These are phyloP conservation scores for Daboia siamensis DNA, from an alignment of 2,113 vertebrate genomes.

Conservation along the genomic window DNA sequence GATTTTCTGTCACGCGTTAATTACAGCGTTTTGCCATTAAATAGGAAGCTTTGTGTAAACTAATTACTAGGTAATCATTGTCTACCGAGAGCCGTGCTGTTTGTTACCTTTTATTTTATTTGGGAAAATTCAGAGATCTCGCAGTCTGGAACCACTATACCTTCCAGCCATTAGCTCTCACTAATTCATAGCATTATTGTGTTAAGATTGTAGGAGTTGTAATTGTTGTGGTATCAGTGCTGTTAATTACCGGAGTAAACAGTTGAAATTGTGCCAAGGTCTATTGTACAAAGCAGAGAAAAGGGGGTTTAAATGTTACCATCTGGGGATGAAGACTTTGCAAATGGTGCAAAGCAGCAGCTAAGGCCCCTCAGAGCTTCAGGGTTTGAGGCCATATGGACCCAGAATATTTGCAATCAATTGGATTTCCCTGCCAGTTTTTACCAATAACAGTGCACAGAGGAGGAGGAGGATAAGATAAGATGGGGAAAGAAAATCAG, in stretches of 20 bases:
- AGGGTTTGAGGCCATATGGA: slow-evolving; percentile 96
- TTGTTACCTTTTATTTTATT: slow-evolving; percentile 92
- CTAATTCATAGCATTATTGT: slow-evolving; percentile 91
- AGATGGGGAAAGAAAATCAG: slow-evolving; percentile 65
- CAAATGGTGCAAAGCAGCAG: slow-evolving; percentile 84
- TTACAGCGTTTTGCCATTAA: slow-evolving; percentile 97
- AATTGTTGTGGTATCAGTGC: slow-evolving; percentile 96
- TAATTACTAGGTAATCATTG: slow-evolving; percentile 99
- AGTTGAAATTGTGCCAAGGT: slow-evolving; percentile 98
- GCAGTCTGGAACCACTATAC: slow-evolving; percentile 83
- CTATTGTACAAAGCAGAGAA: slow-evolving; percentile 93
- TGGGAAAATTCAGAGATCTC: slow-evolving; percentile 81
- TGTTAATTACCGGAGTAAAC: slow-evolving; percentile 99
- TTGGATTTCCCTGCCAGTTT: slow-evolving; percentile 81
- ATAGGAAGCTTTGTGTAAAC: slow-evolving; percentile 97
- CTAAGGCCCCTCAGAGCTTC: slow-evolving; percentile 84
- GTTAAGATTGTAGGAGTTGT: slow-evolving; percentile 85
- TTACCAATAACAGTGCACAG: slow-evolving; percentile 67
- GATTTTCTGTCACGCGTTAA: slow-evolving; percentile 99
- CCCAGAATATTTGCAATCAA: slow-evolving; percentile 80
- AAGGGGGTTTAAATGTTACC: slow-evolving; percentile 96
- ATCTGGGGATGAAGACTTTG: slow-evolving; percentile 95
- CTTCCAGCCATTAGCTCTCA: slow-evolving; percentile 94
- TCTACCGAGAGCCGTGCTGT: slow-evolving; percentile 85
- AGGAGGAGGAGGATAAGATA: slow-evolving; percentile 72